phyloP scores from a whole-genome alignment of 2,797 vertebrate species.

The Notolabrus celidotus region DNA sequence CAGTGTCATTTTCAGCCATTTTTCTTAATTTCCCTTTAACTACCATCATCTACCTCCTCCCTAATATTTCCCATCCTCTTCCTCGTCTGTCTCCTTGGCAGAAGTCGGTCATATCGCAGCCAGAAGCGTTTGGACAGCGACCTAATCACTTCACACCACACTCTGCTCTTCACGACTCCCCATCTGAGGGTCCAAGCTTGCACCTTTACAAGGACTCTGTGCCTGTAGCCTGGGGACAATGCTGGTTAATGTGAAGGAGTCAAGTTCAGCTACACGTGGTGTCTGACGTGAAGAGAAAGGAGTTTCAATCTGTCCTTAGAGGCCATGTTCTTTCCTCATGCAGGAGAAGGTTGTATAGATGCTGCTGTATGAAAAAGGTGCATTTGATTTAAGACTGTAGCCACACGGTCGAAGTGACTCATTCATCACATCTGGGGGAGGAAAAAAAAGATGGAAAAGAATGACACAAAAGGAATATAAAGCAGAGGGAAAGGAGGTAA shows the following conservation, averaged over 20 bases:
- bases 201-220: conserved; percentile 47
- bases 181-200: conserved; percentile 16
- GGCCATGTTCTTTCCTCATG: conserved; percentile 36
- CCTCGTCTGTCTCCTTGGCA: conserved; percentile 34
- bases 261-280: conserved; percentile 47
- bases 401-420: conserved; percentile 43
- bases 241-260: conserved; percentile 60
- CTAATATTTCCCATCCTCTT: not conserved
- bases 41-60: conserved; percentile 9
- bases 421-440: conserved; percentile 70
- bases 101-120: conserved; percentile 35
- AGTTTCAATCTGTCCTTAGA: conserved; percentile 49
- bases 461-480: conserved; percentile 59
- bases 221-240: conserved; percentile 34
- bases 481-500: conserved; percentile 52
- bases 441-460: not conserved
- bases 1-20: conserved; percentile 14
- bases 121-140: conserved; percentile 49
- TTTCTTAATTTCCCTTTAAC: conserved; percentile 13
- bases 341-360: conserved; percentile 56
- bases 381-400: conserved; percentile 68
- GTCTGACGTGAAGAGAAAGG: conserved; percentile 48
- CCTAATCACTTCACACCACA: conserved; percentile 51
- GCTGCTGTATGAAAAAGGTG: conserved; percentile 32
- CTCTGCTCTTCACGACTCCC: conserved; percentile 37